A percentile compares a stretch with the other conserved stretches of the same genome.
Evolutionary conservation across 2,797 vertebrate species (phyloP).

Genomic region (Hyperoplus immaculatus): DNA sequence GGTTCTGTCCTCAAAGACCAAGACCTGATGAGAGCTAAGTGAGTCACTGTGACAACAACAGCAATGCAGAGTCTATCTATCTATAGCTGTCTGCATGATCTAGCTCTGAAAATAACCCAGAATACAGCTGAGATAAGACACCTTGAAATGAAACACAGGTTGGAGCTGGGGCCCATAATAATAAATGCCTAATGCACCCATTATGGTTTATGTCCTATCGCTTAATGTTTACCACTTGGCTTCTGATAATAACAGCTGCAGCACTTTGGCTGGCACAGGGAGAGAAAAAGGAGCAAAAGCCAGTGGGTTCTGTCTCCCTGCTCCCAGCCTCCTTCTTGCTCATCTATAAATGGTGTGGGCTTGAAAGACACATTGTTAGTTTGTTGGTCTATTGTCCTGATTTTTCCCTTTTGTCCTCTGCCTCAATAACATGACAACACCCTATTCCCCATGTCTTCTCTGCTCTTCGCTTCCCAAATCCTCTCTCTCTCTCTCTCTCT

Average conservation of each 20-base stretch:
- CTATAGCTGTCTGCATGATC: background rate
- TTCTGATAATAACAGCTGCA: conserved; percentile 44
- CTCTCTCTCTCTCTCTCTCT: conserved; percentile 4
- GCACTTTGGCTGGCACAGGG: conserved; percentile 49
- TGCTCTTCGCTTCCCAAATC: conserved; percentile 39
- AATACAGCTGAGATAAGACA: conserved; percentile 2
- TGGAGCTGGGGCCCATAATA: conserved; percentile 42
- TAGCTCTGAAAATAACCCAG: background rate
- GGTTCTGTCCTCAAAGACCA: conserved; percentile 91
- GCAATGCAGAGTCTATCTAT: background rate
- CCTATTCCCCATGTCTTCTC: conserved; percentile 59
- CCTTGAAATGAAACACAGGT: background rate
- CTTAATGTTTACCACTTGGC: conserved; percentile 53
- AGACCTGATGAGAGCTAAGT: conserved; percentile 92
- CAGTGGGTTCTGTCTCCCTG: conserved; percentile 62
- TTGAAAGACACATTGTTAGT: conserved; percentile 71
- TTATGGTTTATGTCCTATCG: conserved; percentile 52
- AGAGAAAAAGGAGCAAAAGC: conserved; percentile 51
- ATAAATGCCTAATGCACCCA: conserved; percentile 39
- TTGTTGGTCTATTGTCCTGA: conserved; percentile 74
- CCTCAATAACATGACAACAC: conserved; percentile 75
- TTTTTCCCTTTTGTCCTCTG: conserved; percentile 71
- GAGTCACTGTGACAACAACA: conserved; percentile 57
- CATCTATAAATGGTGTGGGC: conserved; percentile 67
- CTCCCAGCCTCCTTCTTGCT: conserved; percentile 67